Base-by-base conservation (phyloP, 1,140 invertebrate species). In the Drosophila varians region DNA sequence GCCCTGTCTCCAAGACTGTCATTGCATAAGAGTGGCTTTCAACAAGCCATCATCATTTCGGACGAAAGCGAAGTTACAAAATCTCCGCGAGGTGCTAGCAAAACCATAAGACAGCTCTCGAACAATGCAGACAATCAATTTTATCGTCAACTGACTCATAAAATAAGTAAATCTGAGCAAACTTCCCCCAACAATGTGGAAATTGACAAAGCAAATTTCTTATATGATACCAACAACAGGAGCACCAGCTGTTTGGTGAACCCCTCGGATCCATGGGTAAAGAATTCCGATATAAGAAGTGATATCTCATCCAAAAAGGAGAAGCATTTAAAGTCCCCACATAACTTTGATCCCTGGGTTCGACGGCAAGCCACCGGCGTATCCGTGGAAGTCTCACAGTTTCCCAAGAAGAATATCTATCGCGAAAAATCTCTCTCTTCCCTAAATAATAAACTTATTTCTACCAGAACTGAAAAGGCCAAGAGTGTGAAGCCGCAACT, bases 221-320 rank as follows among this genome's bases (percentile, higher is more conserved):
- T 69, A n/a, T 80, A 78, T 34, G 73, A 77, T 34, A 28, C 49
- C n/a, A 76, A 83, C 18, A 91, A 91, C 36, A 77, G 71, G 28
- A 90, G 75, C 52, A 88, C 89, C 0, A 73, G 88, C 19, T 91
- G 90, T 40, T 65, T 91, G 25, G 72, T 84, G 3, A 84, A 89
- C 58, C 75, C 82, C 14, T 80, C 79, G 26, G 89, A 92, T 70
- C 91, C 91, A 9, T 92, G 91, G 91, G 87, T 90, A 18, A 91
- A 91, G 57, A 91, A 90, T 70, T 49, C 58, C 6, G 75, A 86
- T 9, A 28, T 45, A 3, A 70, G 69, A 26, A 19, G 14, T 9
- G 40, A 16, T 18, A 38, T 52, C 9, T 26, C 28, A 8, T 46
- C 46, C 4, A 36, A 69, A 38, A 11, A 26, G n/a, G 57, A 45